A percentile compares a stretch with the other conserved stretches of the same genome.
Evolutionary conservation across 2,888 invertebrate genomes (phyloP).

Genomic region (Eurois occulta): DNA sequence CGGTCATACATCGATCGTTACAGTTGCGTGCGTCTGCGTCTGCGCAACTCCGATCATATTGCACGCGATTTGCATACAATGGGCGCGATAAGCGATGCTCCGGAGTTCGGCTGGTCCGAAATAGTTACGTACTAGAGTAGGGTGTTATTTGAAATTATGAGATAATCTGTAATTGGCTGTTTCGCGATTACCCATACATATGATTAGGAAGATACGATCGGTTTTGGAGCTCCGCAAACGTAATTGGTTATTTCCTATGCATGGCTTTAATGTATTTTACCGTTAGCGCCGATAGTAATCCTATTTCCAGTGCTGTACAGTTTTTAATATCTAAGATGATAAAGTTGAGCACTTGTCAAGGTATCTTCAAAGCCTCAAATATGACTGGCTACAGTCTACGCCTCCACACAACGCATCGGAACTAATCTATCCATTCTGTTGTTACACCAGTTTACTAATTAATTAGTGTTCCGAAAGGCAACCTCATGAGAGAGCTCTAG

Average conservation of each 20-base stretch:
- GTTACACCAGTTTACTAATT: slow-evolving; percentile 27
- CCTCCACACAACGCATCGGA: neutral
- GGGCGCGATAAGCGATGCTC: slow-evolving; percentile 76
- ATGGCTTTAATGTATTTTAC: neutral
- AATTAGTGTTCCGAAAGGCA: slow-evolving; percentile 49
- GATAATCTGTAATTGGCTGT: slow-evolving; percentile 49
- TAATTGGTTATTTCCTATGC: slow-evolving; percentile 42
- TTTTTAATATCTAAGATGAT: neutral
- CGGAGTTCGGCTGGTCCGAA: slow-evolving; percentile 66
- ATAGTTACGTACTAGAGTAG: slow-evolving; percentile 47
- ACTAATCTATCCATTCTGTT: slow-evolving; percentile 22
- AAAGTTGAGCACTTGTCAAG: neutral
- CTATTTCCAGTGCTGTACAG: too few relatives aligned
- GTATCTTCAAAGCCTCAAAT: neutral
- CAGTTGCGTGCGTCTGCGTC: slow-evolving; percentile 77
- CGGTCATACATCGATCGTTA: slow-evolving; percentile 69
- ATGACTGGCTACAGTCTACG: neutral
- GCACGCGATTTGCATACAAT: slow-evolving; percentile 87
- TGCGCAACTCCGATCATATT: slow-evolving; percentile 81
- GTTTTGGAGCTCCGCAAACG: slow-evolving; percentile 9
- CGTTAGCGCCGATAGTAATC: neutral
- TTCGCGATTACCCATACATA: slow-evolving; percentile 44
- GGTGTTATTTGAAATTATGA: slow-evolving; percentile 54
- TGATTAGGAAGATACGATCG: slow-evolving; percentile 42
- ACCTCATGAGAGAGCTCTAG: slow-evolving; percentile 54